Conservation (phyloP, 1,140 invertebrate species). For the Mycetomoellerius zeteki region DNA sequence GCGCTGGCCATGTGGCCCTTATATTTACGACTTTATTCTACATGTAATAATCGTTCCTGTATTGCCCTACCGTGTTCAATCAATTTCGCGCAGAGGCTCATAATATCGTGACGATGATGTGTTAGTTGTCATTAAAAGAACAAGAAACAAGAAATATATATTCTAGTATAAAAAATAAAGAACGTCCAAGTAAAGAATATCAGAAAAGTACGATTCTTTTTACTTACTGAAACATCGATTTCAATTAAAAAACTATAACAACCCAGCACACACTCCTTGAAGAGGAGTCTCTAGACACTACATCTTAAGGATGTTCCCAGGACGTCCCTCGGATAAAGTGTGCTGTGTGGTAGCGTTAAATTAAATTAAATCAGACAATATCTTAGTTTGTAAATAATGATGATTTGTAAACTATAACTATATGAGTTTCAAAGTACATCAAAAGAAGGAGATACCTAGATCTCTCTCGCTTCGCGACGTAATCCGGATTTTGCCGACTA, state of each 20-base stretch:
- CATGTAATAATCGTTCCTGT: conserved; percentile 7
- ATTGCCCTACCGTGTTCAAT: conserved; percentile 23
- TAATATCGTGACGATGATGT: conserved; percentile 14
- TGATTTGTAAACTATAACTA: background rate
- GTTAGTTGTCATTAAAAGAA: conserved; percentile 29
- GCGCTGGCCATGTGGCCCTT: conserved; percentile 60
- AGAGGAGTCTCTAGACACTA: too few relatives aligned
- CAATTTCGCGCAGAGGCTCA: background rate
- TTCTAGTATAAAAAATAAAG: background rate
- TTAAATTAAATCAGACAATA: background rate
- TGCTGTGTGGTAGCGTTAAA: background rate
- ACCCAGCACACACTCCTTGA: too few relatives aligned
- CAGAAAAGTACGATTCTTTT: conserved; percentile 6
- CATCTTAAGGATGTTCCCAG: too few relatives aligned
- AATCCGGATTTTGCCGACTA: conserved; percentile 21
- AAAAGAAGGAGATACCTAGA: background rate
- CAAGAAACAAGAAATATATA: background rate
- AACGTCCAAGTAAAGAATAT: background rate
- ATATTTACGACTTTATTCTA: conserved; percentile 66
- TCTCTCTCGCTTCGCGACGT: background rate
- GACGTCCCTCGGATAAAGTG: too few relatives aligned
- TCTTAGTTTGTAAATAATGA: conserved; percentile 2
- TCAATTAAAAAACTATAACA: background rate
- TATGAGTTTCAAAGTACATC: background rate
- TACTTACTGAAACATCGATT: background rate